Base-by-base conservation (phyloP, 2,888 invertebrate genomes). In the Pocota personata region DNA sequence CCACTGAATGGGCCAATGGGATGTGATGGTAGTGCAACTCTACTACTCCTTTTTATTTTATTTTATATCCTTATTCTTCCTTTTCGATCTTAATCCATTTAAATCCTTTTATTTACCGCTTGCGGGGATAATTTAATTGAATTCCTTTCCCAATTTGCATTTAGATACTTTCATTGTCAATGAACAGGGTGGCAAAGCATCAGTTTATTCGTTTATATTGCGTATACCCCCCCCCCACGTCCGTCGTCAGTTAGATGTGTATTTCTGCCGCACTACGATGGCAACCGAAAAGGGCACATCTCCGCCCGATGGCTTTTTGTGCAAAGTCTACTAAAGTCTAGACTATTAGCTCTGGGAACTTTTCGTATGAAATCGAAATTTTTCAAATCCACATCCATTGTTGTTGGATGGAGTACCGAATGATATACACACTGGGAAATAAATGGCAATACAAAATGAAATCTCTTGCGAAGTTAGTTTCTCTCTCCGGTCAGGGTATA, bases 351-450 rank as follows among this genome's bases (percentile, higher is more conserved):
- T 60, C 24, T 52, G 35, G 10, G 21, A 82, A 82, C 37, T 86
- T 82, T 86, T 64, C 71, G 64, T 40, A 75, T 69, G 62, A 82
- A 86, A 86, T 82, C 84, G 82, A 82, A 86, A 71, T 71, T 76
- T 66, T 76, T 30, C 60, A 76, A 82, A 76, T 86, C 57, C 64
- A 24, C 66, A 60, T 71, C 58, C 50, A 67, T 58, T 71, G 50
- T 66, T 64, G 50, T 52, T 32, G 58, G 14, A 60, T 50, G 2
- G 40, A 4, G 30, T n/a, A 35, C 14, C 32, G 37, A 71, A 55
- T 52, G 72, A 76, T 76, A 57, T 55, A 35, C 58, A 60, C 10
- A 24, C 24, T 16, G 16, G 48, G 14, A 58, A 57, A 80, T 60
- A 46, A 60, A 69, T 55, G 67, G 76, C 55, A 76, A 75, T 69